These are phyloP conservation scores for Myopa tessellatipennis DNA, from an alignment of 2,888 invertebrate genomes.

Conservation along the genomic window DNA sequence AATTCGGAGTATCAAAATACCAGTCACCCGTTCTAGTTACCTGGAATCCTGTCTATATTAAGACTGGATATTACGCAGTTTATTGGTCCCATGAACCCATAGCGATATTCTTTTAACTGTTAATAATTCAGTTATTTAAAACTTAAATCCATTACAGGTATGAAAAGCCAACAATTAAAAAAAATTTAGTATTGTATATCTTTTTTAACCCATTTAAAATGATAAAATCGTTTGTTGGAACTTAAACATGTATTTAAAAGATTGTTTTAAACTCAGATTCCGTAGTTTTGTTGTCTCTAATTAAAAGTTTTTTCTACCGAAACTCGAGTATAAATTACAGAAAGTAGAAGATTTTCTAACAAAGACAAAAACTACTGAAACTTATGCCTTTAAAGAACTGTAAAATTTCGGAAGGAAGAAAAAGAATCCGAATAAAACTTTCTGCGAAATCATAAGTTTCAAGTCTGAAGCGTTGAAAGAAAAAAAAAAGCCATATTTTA, in stretches of 20 bases:
- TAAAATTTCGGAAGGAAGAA: background rate
- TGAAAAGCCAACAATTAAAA: background rate
- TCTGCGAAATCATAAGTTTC: conserved; percentile 6
- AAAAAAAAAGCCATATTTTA: background rate
- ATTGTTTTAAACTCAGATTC: background rate
- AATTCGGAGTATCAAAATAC: too few species aligned
- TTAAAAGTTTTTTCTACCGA: conserved; percentile 4
- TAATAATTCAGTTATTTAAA: too few species aligned
- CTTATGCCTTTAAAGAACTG: background rate
- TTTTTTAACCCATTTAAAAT: background rate
- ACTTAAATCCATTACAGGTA: too few species aligned
- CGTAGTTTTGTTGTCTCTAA: background rate
- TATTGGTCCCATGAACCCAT: too few species aligned
- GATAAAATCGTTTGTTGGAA: background rate
- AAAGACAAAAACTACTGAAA: background rate
- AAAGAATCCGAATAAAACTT: background rate
- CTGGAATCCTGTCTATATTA: too few species aligned
- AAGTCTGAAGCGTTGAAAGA: background rate
- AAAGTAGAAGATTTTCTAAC: background rate
- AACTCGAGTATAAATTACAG: too few species aligned
- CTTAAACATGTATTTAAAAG: background rate
- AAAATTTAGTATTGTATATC: background rate
- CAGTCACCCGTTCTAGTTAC: too few species aligned
- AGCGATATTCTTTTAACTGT: too few species aligned
- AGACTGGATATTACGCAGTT: too few species aligned